Percentiles rank a stretch among this genome's conserved stretches.
Conservation (phyloP, 2,888 invertebrate genomes). For the Drosophila kambysellisi region DNA sequence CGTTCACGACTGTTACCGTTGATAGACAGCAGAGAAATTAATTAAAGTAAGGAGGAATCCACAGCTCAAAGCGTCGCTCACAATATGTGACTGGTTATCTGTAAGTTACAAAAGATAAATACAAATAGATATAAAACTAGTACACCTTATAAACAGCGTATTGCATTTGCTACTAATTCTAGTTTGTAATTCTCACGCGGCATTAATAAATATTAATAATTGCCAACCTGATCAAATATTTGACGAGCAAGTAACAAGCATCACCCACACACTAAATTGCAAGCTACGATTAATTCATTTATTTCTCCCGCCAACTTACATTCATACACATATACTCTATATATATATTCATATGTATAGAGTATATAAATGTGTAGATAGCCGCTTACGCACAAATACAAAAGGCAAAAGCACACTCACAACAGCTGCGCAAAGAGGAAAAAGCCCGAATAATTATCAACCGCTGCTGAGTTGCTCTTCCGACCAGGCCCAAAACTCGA, state of each 20-base stretch:
- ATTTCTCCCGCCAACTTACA: conserved; percentile 26
- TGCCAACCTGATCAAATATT: conserved; percentile 31
- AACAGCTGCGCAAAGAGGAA: conserved; percentile 28
- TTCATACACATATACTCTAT: neutral
- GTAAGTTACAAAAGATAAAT: conserved; percentile 46
- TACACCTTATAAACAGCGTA: conserved; percentile 6
- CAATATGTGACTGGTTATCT: conserved; percentile 84
- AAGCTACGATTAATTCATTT: conserved; percentile 39
- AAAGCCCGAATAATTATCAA: conserved; percentile 24
- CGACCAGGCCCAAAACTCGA: conserved; percentile 64
- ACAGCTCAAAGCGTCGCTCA: conserved; percentile 85
- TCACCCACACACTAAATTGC: conserved; percentile 29
- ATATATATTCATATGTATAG: conserved; percentile 5
- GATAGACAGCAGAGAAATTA: conserved; percentile 78
- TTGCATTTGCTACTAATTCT: conserved; percentile 4
- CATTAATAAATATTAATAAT: conserved; percentile 24
- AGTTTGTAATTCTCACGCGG: conserved; percentile 36
- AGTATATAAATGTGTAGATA: conserved; percentile 4
- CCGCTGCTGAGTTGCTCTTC: conserved; percentile 51
- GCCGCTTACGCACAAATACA: conserved; percentile 15
- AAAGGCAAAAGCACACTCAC: conserved; percentile 5
- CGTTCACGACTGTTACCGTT: conserved; percentile 64
- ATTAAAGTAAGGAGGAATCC: conserved; percentile 82
- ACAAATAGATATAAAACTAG: conserved; percentile 28
- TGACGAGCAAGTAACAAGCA: neutral